Percentiles rank a stretch among this genome's conserved stretches.
These are phyloP conservation scores for Serinus canaria DNA, from an alignment of 2,113 vertebrate species.

Conservation along the genomic window DNA sequence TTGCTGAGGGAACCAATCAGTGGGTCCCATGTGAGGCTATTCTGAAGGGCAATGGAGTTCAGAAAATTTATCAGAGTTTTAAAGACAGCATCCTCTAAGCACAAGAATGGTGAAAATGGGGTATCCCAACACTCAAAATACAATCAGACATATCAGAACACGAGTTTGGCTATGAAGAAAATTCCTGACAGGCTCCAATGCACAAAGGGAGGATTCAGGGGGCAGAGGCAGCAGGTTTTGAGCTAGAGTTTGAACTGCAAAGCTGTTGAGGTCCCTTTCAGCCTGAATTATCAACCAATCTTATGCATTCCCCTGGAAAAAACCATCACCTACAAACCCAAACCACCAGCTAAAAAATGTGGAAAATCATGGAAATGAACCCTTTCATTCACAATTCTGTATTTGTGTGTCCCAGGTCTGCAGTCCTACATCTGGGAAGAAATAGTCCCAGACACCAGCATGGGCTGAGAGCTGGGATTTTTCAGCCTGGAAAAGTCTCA, in stretches of 20 bases:
- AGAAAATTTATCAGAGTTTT: not conserved
- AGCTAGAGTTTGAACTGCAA: not conserved
- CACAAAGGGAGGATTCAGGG: not conserved
- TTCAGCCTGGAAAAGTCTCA: not conserved
- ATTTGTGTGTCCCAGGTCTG: not conserved
- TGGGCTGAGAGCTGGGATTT: not conserved
- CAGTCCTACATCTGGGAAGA: not conserved
- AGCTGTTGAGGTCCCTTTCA: not conserved
- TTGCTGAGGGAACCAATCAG: not conserved
- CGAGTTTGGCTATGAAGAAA: not conserved
- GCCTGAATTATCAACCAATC: not conserved
- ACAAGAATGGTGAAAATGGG: not conserved
- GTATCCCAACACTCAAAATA: not conserved
- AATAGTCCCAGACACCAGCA: not conserved
- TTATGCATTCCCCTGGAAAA: not conserved
- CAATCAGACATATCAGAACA: not conserved
- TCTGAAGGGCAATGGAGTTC: not conserved
- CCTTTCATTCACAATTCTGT: not conserved
- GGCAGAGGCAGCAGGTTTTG: not conserved
- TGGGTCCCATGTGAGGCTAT: rapidly evolving
- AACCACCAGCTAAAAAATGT: not conserved
- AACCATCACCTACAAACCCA: not conserved
- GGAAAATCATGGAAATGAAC: not conserved
- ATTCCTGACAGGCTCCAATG: not conserved
- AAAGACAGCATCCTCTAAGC: not conserved